Evolutionary conservation across 2,113 vertebrate species (phyloP).

Genomic region (Ctenomys sociabilis): DNA sequence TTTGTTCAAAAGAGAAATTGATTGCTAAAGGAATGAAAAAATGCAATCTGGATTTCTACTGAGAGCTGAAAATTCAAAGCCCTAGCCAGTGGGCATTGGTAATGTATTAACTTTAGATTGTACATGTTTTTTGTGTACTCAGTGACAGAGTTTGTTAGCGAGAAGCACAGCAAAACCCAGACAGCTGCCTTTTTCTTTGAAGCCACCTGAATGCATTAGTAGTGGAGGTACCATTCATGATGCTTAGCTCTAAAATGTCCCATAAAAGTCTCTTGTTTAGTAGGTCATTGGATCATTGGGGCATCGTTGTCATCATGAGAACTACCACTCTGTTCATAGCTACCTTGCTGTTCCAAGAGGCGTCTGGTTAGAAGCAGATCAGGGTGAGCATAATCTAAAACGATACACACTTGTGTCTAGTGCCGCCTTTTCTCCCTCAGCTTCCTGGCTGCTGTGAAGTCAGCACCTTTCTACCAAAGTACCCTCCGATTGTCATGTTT

Average conservation of each 20-base stretch:
- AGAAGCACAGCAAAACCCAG: background rate
- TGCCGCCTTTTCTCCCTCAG: background rate
- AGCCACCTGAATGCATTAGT: background rate
- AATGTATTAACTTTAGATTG: background rate
- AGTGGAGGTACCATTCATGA: background rate
- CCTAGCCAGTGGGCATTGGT: background rate
- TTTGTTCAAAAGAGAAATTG: background rate
- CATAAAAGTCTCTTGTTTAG: background rate
- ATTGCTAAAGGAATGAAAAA: background rate
- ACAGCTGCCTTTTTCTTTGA: background rate
- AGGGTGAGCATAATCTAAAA: background rate
- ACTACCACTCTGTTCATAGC: background rate
- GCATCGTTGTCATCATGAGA: background rate
- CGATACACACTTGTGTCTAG: too few relatives aligned
- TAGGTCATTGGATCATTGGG: background rate
- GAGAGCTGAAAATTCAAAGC: background rate
- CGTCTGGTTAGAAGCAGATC: background rate
- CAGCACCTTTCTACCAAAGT: background rate
- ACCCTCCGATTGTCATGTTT: background rate
- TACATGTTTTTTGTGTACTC: background rate
- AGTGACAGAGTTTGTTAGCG: background rate
- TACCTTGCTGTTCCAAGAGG: background rate
- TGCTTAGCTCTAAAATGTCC: background rate
- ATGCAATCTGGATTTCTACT: background rate
- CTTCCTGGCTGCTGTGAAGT: background rate